Conservation (phyloP, 2,888 invertebrate genomes). For the Norana najaformis region DNA sequence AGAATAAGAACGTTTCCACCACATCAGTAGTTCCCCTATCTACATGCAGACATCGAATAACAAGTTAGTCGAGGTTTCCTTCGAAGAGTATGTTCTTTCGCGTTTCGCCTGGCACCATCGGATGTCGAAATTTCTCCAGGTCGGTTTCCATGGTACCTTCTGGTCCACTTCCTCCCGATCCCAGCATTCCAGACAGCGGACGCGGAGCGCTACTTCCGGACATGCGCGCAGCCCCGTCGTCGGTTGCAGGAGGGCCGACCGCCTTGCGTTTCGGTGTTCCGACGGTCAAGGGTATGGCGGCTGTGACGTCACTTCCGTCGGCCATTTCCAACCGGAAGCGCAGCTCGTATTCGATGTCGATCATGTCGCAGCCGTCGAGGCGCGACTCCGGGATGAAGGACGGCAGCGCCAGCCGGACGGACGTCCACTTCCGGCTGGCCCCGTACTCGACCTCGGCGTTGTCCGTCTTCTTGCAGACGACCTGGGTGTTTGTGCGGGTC, state of each 20-base stretch:
- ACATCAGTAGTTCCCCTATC: no score
- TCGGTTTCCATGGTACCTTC: slow-evolving; percentile 21
- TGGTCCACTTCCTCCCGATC: background rate
- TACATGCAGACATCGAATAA: background rate
- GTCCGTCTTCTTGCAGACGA: slow-evolving; percentile 59
- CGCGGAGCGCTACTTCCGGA: background rate
- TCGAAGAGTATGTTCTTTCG: slow-evolving; percentile 43
- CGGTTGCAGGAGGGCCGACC: background rate
- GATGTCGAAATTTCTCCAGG: slow-evolving; percentile 41
- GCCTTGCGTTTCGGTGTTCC: slow-evolving; percentile 46
- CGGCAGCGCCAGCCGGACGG: slow-evolving; percentile 56
- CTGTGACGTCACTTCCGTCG: slow-evolving; percentile 51
- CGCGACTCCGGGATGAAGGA: slow-evolving; percentile 60
- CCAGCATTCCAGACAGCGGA: background rate
- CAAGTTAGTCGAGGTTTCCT: background rate
- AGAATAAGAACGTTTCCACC: no score
- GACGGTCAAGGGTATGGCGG: slow-evolving; percentile 54
- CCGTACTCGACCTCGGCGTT: slow-evolving; percentile 55
- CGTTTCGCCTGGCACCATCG: slow-evolving; percentile 41
- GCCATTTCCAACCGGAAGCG: slow-evolving; percentile 58
- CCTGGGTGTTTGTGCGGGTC: slow-evolving; percentile 45
- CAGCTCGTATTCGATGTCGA: slow-evolving; percentile 57
- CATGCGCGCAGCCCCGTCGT: background rate
- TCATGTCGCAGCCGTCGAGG: slow-evolving; percentile 60
- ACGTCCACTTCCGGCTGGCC: slow-evolving; percentile 58